These are phyloP conservation scores for Archips crataeganus DNA, from an alignment of 2,888 invertebrate genomes.

Conservation along the genomic window DNA sequence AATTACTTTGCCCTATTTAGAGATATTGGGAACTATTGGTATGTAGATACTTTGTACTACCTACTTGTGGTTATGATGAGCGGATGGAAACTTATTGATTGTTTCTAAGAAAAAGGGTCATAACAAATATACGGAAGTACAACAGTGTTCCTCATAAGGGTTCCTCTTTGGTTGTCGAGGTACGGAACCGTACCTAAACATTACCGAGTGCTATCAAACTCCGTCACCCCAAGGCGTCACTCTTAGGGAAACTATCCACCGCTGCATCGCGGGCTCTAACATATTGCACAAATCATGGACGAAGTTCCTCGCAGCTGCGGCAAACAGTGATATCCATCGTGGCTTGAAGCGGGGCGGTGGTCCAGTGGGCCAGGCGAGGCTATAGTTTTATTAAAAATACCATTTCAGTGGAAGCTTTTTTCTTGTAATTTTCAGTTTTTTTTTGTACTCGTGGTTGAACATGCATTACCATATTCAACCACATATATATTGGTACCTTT, in stretches of 20 bases:
- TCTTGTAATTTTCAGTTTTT: no score
- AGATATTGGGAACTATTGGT: neutral
- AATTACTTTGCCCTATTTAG: neutral
- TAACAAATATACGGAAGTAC: no score
- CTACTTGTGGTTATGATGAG: no score
- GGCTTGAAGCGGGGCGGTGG: slow-evolving; percentile 19
- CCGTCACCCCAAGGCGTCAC: slow-evolving; percentile 12
- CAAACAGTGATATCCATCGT: slow-evolving; percentile 50
- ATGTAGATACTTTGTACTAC: neutral
- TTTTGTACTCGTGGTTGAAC: no score
- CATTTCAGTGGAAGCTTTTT: no score
- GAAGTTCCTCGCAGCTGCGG: slow-evolving; percentile 59
- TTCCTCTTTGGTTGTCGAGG: no score
- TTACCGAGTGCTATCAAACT: neutral
- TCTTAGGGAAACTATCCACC: slow-evolving; percentile 12
- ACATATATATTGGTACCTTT: no score
- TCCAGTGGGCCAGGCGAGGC: neutral
- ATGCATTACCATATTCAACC: no score
- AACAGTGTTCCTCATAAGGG: no score
- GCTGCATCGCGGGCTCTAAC: slow-evolving; percentile 21
- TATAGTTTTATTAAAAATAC: no score
- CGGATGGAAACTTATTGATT: no score
- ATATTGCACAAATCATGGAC: slow-evolving; percentile 52
- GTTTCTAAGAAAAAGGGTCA: no score
- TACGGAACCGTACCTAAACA: neutral